Conservation (phyloP, 2,797 vertebrate species). For the Argentina silus region DNA sequence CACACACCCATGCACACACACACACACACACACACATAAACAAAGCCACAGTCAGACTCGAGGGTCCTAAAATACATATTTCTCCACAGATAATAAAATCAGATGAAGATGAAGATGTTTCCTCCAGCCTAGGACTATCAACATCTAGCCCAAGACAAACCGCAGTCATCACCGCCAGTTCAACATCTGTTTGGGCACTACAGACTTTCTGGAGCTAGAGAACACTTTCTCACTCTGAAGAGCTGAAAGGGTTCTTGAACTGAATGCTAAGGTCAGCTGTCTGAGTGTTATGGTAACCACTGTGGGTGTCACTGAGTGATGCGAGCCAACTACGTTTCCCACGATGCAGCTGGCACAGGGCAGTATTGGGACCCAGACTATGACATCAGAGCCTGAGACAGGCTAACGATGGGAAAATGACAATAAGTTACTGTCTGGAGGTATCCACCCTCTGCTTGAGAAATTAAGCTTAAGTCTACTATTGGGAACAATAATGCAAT, state of each 20-base stretch:
- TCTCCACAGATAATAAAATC: background rate
- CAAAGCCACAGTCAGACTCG: background rate
- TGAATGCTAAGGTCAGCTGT: background rate
- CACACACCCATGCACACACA: background rate
- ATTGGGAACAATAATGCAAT: background rate
- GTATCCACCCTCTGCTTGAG: too few species aligned
- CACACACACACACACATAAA: background rate
- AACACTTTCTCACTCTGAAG: background rate
- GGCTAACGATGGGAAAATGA: background rate
- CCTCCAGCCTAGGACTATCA: background rate
- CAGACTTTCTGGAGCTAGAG: background rate
- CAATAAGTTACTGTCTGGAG: background rate
- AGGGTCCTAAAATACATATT: background rate
- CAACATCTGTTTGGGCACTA: background rate
- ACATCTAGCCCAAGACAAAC: background rate
- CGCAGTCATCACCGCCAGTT: background rate
- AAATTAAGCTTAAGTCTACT: too few species aligned
- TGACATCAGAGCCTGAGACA: slow-evolving; percentile 1
- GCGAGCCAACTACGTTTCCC: slow-evolving; percentile 19
- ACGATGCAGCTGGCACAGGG: slow-evolving; percentile 6
- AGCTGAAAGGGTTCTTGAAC: background rate
- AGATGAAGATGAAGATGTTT: background rate
- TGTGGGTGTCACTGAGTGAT: slow-evolving; percentile 1
- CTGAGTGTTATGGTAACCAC: slow-evolving; percentile 9
- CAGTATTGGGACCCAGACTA: slow-evolving; percentile 6